A percentile compares a stretch with the other conserved stretches of the same genome.
Conservation (phyloP, 2,888 invertebrate genomes). For the Cremastinae sp. region DNA sequence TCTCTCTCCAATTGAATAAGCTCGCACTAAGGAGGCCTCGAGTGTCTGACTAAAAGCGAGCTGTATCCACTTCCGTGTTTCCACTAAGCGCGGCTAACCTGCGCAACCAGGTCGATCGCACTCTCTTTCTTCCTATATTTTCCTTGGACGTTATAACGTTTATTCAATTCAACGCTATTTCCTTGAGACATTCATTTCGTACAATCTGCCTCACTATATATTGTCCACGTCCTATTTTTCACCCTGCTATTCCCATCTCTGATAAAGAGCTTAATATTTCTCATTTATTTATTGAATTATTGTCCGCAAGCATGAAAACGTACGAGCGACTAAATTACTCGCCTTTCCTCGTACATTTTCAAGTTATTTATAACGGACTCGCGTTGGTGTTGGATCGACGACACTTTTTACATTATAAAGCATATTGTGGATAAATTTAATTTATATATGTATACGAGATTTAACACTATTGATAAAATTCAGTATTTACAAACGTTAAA, state of each 20-base stretch:
- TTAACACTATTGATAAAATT: no score
- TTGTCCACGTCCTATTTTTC: slow-evolving; percentile 4
- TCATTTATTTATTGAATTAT: slow-evolving; percentile 3
- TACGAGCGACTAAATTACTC: no score
- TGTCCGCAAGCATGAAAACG: no score
- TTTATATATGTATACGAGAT: no score
- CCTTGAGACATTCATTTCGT: slow-evolving; percentile 12
- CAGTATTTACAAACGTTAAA: no score
- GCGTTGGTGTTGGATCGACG: no score
- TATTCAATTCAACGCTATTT: slow-evolving; percentile 17
- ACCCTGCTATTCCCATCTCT: background rate
- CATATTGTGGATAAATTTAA: no score
- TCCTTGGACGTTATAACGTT: background rate
- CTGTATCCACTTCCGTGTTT: slow-evolving; percentile 40
- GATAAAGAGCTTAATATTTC: background rate
- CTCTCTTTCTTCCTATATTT: slow-evolving; percentile 28
- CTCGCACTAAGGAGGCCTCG: background rate
- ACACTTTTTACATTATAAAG: no score
- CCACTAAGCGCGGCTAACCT: slow-evolving; percentile 27
- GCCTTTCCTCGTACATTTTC: no score
- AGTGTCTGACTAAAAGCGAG: slow-evolving; percentile 47
- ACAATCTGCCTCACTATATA: slow-evolving; percentile 5
- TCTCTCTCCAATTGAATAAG: no score
- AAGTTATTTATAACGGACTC: no score
- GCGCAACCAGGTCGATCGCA: slow-evolving; percentile 41